Conservation (phyloP, 2,888 invertebrate genomes). For the Orgyia antiqua region DNA sequence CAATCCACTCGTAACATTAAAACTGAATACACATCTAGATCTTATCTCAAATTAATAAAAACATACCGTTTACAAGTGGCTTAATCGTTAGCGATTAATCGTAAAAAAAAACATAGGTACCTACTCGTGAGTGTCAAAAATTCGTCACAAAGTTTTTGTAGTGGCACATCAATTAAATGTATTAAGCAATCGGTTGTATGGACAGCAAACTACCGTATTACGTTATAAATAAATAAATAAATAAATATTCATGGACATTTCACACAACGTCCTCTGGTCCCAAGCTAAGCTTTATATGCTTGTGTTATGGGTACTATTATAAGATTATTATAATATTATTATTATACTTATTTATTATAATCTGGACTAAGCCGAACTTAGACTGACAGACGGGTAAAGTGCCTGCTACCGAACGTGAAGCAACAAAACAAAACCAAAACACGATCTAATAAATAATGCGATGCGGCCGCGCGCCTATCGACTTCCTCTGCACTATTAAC, state of each 20-base stretch:
- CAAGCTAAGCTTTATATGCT: no score
- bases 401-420: constrained; percentile 55
- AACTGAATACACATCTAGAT: constrained; percentile 1
- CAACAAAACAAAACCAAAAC: constrained; percentile 56
- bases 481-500: constrained; percentile 72
- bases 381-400: constrained; percentile 70
- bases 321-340: no score
- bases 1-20: background rate
- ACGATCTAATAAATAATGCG: constrained; percentile 68
- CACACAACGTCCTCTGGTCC: no score
- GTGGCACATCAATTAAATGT: constrained; percentile 54
- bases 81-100: constrained; percentile 26
- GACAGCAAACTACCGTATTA: constrained; percentile 71
- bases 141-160: constrained; percentile 37
- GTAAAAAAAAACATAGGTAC: constrained; percentile 25
- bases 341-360: no score
- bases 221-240: no score
- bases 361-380: constrained; percentile 56
- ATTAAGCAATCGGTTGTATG: constrained; percentile 60
- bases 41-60: constrained; percentile 10
- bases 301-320: no score
- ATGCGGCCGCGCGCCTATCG: constrained; percentile 53
- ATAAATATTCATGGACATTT: no score
- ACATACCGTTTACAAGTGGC: constrained; percentile 18
- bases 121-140: constrained; percentile 29